phyloP scores from a whole-genome alignment of 2,113 vertebrate species.

The Atlantisia rogersi region DNA sequence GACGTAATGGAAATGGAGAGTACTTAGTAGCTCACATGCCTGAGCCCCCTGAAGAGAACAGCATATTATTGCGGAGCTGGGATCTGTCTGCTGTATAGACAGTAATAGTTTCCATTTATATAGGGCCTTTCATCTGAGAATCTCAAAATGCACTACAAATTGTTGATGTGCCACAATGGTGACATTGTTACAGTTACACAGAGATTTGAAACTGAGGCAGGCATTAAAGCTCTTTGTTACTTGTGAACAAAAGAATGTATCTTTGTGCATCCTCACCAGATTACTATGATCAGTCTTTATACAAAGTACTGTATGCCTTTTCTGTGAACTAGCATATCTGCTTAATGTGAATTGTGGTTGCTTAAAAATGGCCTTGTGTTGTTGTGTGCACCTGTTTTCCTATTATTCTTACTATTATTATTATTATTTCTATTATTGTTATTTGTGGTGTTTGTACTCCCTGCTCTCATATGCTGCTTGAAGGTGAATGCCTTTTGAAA shows the following conservation, averaged over 20 bases:
- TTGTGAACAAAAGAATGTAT: neutral
- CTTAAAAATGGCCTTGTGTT: neutral
- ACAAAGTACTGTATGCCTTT: neutral
- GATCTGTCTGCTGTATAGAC: constrained; percentile 24
- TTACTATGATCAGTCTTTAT: neutral
- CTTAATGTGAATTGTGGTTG: neutral
- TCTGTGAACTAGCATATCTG: neutral
- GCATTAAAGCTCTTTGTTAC: neutral
- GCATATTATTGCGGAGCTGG: constrained; percentile 3
- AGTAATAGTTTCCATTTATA: constrained; percentile 52
- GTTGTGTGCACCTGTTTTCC: neutral
- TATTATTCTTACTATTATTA: neutral
- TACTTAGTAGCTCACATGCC: constrained; percentile 20
- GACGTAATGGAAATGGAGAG: constrained; percentile 15
- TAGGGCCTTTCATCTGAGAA: constrained; percentile 27
- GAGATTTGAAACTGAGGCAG: constrained; percentile 18
- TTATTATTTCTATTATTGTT: neutral
- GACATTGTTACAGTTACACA: neutral
- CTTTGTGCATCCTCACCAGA: neutral
- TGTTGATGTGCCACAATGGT: neutral
- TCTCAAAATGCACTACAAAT: constrained; percentile 37
- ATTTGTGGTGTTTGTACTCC: fast-evolving
- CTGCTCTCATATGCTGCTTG: neutral
- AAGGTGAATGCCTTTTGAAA: neutral
- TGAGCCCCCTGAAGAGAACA: constrained; percentile 18